Conservation (phyloP, 2,797 vertebrate genomes). For the Amblyraja radiata region DNA sequence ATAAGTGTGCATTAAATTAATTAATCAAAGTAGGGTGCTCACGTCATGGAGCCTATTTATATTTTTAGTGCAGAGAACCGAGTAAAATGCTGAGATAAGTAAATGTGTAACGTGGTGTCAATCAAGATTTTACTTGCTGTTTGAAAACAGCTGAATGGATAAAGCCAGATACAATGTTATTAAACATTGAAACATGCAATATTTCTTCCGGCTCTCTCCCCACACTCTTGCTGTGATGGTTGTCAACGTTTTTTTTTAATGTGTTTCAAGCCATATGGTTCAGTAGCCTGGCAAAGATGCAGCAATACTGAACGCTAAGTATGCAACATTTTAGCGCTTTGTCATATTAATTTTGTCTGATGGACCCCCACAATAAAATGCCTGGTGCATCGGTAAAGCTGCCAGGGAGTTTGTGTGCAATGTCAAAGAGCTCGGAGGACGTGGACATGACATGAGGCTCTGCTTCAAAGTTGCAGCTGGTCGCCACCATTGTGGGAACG, state of each 20-base stretch:
- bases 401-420: too few relatives aligned
- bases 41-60: not conserved
- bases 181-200: not conserved
- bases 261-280: not conserved
- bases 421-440: too few relatives aligned
- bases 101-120: not conserved
- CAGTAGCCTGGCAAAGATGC: not conserved
- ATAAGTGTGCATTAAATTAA: not conserved
- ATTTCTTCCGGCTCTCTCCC: not conserved
- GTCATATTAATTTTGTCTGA: too few relatives aligned
- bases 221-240: not conserved
- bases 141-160: not conserved
- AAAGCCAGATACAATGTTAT: not conserved
- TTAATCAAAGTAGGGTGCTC: not conserved
- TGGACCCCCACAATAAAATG: too few relatives aligned
- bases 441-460: too few relatives aligned
- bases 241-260: not conserved
- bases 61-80: not conserved
- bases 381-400: too few relatives aligned
- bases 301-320: not conserved
- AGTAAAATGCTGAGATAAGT: not conserved
- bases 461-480: too few relatives aligned
- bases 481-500: too few relatives aligned
- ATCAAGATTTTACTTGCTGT: not conserved
- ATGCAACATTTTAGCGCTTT: not conserved